These are phyloP conservation scores for Whitmania pigra DNA, from an alignment of 1,140 invertebrate species.

Conservation along the genomic window DNA sequence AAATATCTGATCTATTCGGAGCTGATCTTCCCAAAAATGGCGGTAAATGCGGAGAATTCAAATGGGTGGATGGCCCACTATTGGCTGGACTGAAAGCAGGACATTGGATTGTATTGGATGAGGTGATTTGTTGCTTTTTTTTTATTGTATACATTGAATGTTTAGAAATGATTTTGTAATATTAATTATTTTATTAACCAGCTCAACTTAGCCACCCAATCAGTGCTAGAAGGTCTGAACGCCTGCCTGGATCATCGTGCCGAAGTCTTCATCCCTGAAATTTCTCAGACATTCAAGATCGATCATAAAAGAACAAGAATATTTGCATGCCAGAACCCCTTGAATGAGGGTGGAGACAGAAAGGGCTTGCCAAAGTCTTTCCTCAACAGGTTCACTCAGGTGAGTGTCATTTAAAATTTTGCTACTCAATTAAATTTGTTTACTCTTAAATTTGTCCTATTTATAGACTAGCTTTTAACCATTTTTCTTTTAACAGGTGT, in stretches of 20 bases:
- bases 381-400: constrained; percentile 92
- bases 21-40: constrained; percentile 90
- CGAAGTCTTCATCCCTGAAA: constrained; percentile 87
- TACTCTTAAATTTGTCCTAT: no score
- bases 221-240: constrained; percentile 92
- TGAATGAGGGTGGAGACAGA: constrained; percentile 84
- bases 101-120: constrained; percentile 91
- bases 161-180: no score
- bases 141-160: no score
- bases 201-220: constrained; percentile 92
- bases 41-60: constrained; percentile 59
- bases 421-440: no score
- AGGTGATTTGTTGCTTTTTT: constrained; percentile 44
- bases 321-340: constrained; percentile 95
- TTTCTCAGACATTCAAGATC: constrained; percentile 71
- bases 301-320: constrained; percentile 56
- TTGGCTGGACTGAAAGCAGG: constrained; percentile 81
- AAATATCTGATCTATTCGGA: constrained; percentile 95
- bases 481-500: constrained; percentile 49
- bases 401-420: constrained; percentile 29
- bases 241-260: constrained; percentile 94
- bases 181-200: constrained; percentile 27
- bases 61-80: constrained; percentile 90
- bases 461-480: no score
- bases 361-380: constrained; percentile 92